Evolutionary conservation across 2,797 vertebrate species (phyloP), one percentile per base, ranked within the genome.

Genomic region (Leuciscus waleckii): DNA sequence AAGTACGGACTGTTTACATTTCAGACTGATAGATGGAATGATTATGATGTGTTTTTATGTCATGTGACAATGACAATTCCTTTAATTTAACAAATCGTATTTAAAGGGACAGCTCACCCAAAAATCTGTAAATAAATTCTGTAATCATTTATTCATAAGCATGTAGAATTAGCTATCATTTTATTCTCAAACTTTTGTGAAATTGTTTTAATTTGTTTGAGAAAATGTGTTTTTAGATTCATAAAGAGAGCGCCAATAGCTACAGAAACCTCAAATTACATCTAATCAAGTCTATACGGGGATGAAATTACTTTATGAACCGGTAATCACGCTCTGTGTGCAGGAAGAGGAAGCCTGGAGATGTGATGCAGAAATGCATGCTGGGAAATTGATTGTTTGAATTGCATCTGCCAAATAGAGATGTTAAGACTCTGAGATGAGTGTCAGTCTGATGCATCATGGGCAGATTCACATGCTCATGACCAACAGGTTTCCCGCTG

Each of bases 371-470:
- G 67, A 71, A 63, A 79, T 37, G 54, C 76, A 61, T 21, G 67
- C 83, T 85, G 83, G 67, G 54, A 49, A 85, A 79, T 71, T 85
- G 76, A 85, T 79, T 71, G 76, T 85, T 79, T 85, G 39, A 39
- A 19, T 61, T 63, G 51, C 67, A 85, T 85, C 39, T 79, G 54
- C 23, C 51, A 46, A 79, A 70, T 21, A 70, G 54, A 84, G 39
- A 79, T 29, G 37, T 84, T 71, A 19, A 11, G 63, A 49, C n/a
- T 67, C 13, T 23, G 41, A 35, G 61, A 76, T 83, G 46, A 84
- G 26, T 35, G 67, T 79, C 39, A 85, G 49, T 79, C 39, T 32
- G 51, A 70, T 61, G 75, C 26, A 61, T 79, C 51, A 79, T 83
- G 41, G 41, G 81, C 3, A 75, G n/a, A 83, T 51, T 65, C 2